These are phyloP conservation scores for Alcis repandata DNA, from an alignment of 2,888 invertebrate genomes.

Conservation along the genomic window DNA sequence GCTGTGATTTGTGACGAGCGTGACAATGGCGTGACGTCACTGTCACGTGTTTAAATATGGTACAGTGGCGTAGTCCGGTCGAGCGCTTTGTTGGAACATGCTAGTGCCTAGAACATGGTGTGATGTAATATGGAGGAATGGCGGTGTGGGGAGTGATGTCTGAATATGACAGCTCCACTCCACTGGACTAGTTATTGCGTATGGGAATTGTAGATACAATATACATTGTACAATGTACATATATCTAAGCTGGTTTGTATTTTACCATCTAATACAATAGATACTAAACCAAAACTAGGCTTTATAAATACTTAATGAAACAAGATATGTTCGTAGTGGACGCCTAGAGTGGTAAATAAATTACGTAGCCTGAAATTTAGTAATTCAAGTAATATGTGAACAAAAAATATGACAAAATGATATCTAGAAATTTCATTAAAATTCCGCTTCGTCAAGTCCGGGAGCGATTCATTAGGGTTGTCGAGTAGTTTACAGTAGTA, in stretches of 20 bases:
- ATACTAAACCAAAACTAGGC: too few relatives aligned
- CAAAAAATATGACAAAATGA: slow-evolving; percentile 71
- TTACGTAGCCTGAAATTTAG: slow-evolving; percentile 15
- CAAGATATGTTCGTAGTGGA: not conserved
- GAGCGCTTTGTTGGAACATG: slow-evolving; percentile 27
- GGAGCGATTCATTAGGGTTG: slow-evolving; percentile 69
- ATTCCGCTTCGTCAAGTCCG: slow-evolving; percentile 79
- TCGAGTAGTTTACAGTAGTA: slow-evolving; percentile 33
- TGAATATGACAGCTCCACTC: slow-evolving; percentile 8
- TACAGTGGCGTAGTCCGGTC: slow-evolving; percentile 26
- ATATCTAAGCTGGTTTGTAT: not conserved
- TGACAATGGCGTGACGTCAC: slow-evolving; percentile 74
- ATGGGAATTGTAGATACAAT: slow-evolving; percentile 1
- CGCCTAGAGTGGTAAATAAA: not conserved
- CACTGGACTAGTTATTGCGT: slow-evolving; percentile 14
- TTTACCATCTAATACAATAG: not conserved
- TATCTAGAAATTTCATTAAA: slow-evolving; percentile 82
- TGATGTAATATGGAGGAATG: slow-evolving; percentile 11
- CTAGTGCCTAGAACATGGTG: slow-evolving; percentile 7
- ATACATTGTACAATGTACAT: not conserved
- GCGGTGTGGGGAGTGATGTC: not conserved
- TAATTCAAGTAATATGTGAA: slow-evolving; percentile 52
- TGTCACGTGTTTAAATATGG: slow-evolving; percentile 32
- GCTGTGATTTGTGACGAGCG: slow-evolving; percentile 45
- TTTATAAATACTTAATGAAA: too few relatives aligned